Conservation (phyloP, 2,888 invertebrate genomes). For the Amblyjoppa proteus region DNA sequence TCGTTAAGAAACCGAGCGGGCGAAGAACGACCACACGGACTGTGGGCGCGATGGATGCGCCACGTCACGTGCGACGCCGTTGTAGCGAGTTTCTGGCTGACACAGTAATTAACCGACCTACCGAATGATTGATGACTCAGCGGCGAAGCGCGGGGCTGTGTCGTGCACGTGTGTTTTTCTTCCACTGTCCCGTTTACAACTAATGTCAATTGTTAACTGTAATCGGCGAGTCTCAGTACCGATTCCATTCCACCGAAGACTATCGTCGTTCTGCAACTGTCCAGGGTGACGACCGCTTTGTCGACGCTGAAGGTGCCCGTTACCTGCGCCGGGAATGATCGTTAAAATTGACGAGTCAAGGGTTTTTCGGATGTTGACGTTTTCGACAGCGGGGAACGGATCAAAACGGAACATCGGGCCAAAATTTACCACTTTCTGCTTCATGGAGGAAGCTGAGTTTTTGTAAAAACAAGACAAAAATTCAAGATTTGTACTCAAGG, state of each 20-base stretch:
- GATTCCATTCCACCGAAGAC: constrained; percentile 82
- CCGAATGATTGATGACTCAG: constrained; percentile 55
- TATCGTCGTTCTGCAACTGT: constrained; percentile 76
- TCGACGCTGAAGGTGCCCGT: constrained; percentile 75
- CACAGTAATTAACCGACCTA: constrained; percentile 34
- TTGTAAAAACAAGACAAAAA: no score
- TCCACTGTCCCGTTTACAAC: not conserved
- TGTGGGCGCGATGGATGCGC: constrained; percentile 19
- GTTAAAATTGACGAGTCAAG: not conserved
- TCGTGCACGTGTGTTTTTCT: not conserved
- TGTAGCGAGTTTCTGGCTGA: constrained; percentile 59
- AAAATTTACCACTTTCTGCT: not conserved
- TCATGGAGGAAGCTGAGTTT: no score
- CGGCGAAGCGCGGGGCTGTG: not conserved
- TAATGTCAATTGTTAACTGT: constrained; percentile 64
- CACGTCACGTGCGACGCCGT: constrained; percentile 58
- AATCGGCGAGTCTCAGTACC: constrained; percentile 75
- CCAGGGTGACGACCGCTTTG: constrained; percentile 80
- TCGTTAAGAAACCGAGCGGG: constrained; percentile 55
- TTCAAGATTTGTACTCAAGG: no score
- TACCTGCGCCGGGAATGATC: constrained; percentile 71
- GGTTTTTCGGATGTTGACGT: not conserved
- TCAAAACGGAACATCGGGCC: not conserved
- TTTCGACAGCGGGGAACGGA: not conserved
- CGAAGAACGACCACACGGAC: constrained; percentile 14